Conservation (phyloP, 2,888 invertebrate species). For the Hermaeophaga mercurialis region DNA sequence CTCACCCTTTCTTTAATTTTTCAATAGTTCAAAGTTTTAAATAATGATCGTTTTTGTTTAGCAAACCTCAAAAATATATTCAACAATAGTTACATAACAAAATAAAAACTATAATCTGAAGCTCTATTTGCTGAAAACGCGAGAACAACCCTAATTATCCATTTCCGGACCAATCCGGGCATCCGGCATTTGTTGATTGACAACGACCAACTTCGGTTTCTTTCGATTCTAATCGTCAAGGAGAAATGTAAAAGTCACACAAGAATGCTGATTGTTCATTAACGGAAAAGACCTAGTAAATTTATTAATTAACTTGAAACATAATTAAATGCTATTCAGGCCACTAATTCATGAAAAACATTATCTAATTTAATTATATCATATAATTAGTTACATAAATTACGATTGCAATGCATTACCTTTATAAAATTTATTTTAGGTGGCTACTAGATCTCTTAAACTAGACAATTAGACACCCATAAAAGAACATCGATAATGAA, state of each 20-base stretch:
- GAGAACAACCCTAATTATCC: constrained; percentile 53
- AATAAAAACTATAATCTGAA: constrained; percentile 44
- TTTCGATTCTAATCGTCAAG: constrained; percentile 1
- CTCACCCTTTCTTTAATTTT: constrained; percentile 42
- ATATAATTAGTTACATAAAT: too few species aligned
- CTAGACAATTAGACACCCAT: too few species aligned
- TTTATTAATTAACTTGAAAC: too few species aligned
- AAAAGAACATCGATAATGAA: constrained; percentile 3
- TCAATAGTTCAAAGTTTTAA: constrained; percentile 9
- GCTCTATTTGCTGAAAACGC: constrained; percentile 37
- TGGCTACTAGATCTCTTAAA: too few species aligned
- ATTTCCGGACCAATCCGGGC: constrained; percentile 57
- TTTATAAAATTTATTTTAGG: too few species aligned
- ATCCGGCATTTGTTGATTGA: constrained; percentile 46
- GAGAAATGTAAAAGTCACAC: constrained; percentile 6
- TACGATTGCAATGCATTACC: too few species aligned
- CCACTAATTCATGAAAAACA: too few species aligned
- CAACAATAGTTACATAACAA: constrained; percentile 47
- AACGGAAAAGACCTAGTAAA: background rate
- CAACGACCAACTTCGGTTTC: constrained; percentile 7
- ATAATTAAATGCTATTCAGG: too few species aligned
- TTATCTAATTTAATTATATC: too few species aligned
- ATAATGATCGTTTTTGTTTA: background rate
- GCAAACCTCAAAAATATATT: constrained; percentile 17
- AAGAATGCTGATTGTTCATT: background rate